These are phyloP conservation scores for Esperia sulphurella DNA, from an alignment of 2,888 invertebrate genomes.

Conservation along the genomic window DNA sequence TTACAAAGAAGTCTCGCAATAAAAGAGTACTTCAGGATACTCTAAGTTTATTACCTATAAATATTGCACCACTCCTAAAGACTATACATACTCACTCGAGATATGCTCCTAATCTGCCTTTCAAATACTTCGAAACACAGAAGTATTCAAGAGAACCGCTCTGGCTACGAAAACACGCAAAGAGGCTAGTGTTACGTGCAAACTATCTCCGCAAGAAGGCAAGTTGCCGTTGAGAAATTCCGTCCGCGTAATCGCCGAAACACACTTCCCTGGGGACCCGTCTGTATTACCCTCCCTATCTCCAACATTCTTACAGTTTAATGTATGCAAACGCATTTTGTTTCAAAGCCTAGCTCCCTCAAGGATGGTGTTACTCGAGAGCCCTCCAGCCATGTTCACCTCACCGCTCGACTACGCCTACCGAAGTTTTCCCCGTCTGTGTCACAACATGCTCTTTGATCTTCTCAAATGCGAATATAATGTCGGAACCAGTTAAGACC, in stretches of 20 bases:
- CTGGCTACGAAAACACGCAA: conserved; percentile 66
- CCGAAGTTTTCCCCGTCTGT: conserved; percentile 60
- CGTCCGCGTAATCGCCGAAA: conserved; percentile 77
- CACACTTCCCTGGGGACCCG: conserved; percentile 63
- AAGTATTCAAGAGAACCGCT: conserved; percentile 63
- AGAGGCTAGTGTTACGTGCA: conserved; percentile 71
- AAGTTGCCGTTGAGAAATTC: conserved; percentile 65
- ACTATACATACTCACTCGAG: conserved; percentile 43
- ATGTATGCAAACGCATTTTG: conserved; percentile 80
- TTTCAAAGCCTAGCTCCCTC: conserved; percentile 75
- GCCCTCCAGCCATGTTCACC: conserved; percentile 63
- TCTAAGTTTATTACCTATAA: conserved; percentile 52
- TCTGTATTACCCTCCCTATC: conserved; percentile 66
- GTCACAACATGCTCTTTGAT: conserved; percentile 76
- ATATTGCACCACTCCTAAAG: conserved; percentile 49
- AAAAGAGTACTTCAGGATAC: conserved; percentile 9
- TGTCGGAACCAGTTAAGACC: conserved; percentile 68
- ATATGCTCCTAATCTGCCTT: conserved; percentile 73
- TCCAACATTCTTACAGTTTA: conserved; percentile 77
- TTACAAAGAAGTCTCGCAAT: conserved; percentile 15
- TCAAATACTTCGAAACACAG: conserved; percentile 72
- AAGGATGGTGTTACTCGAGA: conserved; percentile 65
- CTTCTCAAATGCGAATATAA: conserved; percentile 76
- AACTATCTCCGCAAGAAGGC: conserved; percentile 69
- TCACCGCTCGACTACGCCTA: conserved; percentile 36